Percentiles rank a stretch among this genome's conserved stretches.
Conservation (phyloP, 2,888 invertebrate species). For the Gnatocerus cornutus region DNA sequence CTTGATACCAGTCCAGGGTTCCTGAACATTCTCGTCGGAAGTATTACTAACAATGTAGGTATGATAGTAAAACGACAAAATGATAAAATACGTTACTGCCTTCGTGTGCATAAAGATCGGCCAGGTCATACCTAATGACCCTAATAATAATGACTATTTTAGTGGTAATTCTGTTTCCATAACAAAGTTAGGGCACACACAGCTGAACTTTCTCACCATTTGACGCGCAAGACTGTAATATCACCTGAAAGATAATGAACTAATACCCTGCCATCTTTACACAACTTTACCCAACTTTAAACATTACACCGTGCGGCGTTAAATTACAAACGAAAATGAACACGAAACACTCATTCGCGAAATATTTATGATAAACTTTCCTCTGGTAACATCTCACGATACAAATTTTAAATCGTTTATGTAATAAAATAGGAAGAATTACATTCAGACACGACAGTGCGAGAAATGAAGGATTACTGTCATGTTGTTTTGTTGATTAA, state of each 20-base stretch:
- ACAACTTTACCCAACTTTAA: slow-evolving; percentile 65
- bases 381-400: slow-evolving; percentile 32
- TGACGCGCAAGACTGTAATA: slow-evolving; percentile 61
- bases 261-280: slow-evolving; percentile 63
- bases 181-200: slow-evolving; percentile 67
- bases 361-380: slow-evolving; percentile 55
- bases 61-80: slow-evolving; percentile 21
- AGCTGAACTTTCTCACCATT: slow-evolving; percentile 66
- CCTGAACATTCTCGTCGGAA: neutral
- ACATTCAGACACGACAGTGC: slow-evolving; percentile 6
- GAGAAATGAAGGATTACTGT: too few species aligned
- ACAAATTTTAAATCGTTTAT: slow-evolving; percentile 35
- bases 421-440: slow-evolving; percentile 37
- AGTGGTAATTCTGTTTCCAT: slow-evolving; percentile 69
- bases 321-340: slow-evolving; percentile 61
- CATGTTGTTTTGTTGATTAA: too few species aligned
- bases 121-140: slow-evolving; percentile 67
- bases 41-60: slow-evolving; percentile 40
- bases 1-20: neutral
- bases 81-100: slow-evolving; percentile 32
- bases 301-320: slow-evolving; percentile 60
- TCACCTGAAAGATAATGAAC: slow-evolving; percentile 64
- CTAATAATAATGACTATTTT: slow-evolving; percentile 68
- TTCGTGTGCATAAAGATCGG: slow-evolving; percentile 48
- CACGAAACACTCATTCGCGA: slow-evolving; percentile 62